phyloP scores from a whole-genome alignment of 2,888 invertebrate genomes.

The Agonum fuliginosum region DNA sequence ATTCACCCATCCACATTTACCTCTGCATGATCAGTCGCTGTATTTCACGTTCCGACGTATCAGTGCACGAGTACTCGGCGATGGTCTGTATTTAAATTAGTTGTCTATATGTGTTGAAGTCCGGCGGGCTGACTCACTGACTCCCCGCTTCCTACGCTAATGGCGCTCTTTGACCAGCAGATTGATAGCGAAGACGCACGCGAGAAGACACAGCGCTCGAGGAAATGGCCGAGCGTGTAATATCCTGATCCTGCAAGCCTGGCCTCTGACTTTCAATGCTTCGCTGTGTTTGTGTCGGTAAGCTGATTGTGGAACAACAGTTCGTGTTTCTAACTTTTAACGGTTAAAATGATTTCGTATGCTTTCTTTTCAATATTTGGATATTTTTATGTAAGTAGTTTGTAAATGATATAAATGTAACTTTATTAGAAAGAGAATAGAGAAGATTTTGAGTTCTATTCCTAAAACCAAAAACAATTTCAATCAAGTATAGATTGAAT shows the following conservation, averaged over 20 bases:
- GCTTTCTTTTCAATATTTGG: too few relatives aligned
- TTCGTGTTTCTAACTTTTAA: too few relatives aligned
- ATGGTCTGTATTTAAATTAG: constrained; percentile 57
- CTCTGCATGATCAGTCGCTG: constrained; percentile 51
- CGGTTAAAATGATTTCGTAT: too few relatives aligned
- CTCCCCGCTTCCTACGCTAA: constrained; percentile 65
- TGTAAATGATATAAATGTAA: too few relatives aligned
- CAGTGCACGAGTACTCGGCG: constrained; percentile 31
- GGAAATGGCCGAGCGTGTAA: constrained; percentile 58
- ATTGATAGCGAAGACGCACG: constrained; percentile 67
- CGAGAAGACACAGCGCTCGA: constrained; percentile 65
- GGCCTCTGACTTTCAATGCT: constrained; percentile 30
- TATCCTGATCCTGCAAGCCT: too few relatives aligned
- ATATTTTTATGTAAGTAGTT: too few relatives aligned
- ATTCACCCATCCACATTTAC: constrained; percentile 1
- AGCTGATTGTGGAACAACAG: background rate
- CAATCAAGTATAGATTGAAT: too few relatives aligned
- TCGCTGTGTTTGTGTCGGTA: too few relatives aligned
- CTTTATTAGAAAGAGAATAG: too few relatives aligned
- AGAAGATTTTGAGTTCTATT: too few relatives aligned
- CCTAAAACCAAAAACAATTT: too few relatives aligned
- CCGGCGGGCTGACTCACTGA: constrained; percentile 53
- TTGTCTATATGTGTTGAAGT: constrained; percentile 57
- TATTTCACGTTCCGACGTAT: constrained; percentile 46
- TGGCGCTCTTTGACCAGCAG: constrained; percentile 65